phyloP scores from a whole-genome alignment of 2,888 invertebrate species.

The Scaptomyza polygonia region DNA sequence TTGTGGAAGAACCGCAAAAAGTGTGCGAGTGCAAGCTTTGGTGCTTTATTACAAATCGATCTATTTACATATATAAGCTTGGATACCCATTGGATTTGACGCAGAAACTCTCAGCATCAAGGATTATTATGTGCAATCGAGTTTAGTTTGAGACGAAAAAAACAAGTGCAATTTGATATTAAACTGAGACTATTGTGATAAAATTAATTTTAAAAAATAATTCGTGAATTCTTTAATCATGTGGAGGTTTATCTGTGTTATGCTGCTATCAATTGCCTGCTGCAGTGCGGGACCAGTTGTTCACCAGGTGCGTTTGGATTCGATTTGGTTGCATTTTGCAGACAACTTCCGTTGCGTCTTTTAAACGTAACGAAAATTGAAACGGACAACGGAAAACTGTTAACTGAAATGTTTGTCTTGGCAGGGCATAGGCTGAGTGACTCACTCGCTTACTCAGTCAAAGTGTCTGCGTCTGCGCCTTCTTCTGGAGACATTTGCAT shows the following conservation, averaged over 20 bases:
- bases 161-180: not conserved
- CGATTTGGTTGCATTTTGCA: slow-evolving; percentile 28
- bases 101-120: slow-evolving; percentile 30
- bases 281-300: slow-evolving; percentile 81
- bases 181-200: slow-evolving; percentile 28
- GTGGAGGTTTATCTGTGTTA: slow-evolving; percentile 78
- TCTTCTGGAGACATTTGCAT: slow-evolving; percentile 51
- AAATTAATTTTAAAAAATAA: slow-evolving; percentile 37
- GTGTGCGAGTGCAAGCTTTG: slow-evolving; percentile 84
- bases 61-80: slow-evolving; percentile 18
- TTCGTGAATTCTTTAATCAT: slow-evolving; percentile 51
- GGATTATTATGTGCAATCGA: slow-evolving; percentile 70
- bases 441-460: too few species aligned
- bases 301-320: slow-evolving; percentile 78
- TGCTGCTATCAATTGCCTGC: slow-evolving; percentile 74
- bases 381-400: slow-evolving; percentile 49
- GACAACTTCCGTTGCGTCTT: slow-evolving; percentile 62
- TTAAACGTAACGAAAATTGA: slow-evolving; percentile 60
- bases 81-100: slow-evolving; percentile 47
- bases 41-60: slow-evolving; percentile 49
- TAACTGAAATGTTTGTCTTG: slow-evolving; percentile 45
- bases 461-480: slow-evolving; percentile 16
- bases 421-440: slow-evolving; percentile 44
- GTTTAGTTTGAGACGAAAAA: slow-evolving; percentile 6
- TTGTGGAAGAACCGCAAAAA: slow-evolving; percentile 60